Evolutionary conservation across 2,797 vertebrate species (phyloP), one percentile per base, ranked within the genome.

Genomic region (Coracias cyanogaster): DNA sequence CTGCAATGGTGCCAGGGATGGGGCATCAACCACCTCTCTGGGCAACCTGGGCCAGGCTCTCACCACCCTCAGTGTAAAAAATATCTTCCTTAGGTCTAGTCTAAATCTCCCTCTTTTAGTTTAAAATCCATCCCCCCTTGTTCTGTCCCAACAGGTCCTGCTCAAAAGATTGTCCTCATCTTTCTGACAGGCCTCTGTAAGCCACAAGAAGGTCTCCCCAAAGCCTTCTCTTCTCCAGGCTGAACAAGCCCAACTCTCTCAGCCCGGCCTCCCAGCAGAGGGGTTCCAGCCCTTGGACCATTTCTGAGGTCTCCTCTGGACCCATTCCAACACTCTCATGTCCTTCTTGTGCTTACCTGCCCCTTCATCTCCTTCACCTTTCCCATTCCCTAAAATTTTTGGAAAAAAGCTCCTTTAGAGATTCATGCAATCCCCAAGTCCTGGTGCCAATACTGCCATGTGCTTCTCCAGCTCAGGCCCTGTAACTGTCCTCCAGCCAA

Each of bases 401-500:
- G 1, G 25, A 12, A 52, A 84, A 24, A 48, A 70, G 2, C 6
- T 24, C 37, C 64, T 20, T 15, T 22, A 14, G 12, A 33, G 66
- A 29, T 35, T 41, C 9, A 35, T 10, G 51, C 31, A 45, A 3
- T 55, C 35, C 31, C 31, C 52, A 54, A 31, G 55, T 26, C 52
- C 54, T 4, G 28, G 70, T 65, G 58, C 18, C 22, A 8, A 33
- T 1, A 9, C 2, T 18, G 25, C 12, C 3, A 1, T 1, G 17
- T 9, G 26, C 51, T 45, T 26, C 4, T 35, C 37, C 39, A 11
- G 54, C 69, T 64, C 58, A 13, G 33, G 45, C 29, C 3, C 11
- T 1, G 1, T 9, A 26, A 5, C 18, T 24, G 39, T 39, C 22
- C 69, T 64, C 39, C 14, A 28, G 64, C 39, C 1, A 0, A 26